Percentiles rank a stretch among this genome's conserved stretches.
Evolutionary conservation across 2,797 vertebrate genomes (phyloP).

Genomic region (Eupleurogrammus muticus): DNA sequence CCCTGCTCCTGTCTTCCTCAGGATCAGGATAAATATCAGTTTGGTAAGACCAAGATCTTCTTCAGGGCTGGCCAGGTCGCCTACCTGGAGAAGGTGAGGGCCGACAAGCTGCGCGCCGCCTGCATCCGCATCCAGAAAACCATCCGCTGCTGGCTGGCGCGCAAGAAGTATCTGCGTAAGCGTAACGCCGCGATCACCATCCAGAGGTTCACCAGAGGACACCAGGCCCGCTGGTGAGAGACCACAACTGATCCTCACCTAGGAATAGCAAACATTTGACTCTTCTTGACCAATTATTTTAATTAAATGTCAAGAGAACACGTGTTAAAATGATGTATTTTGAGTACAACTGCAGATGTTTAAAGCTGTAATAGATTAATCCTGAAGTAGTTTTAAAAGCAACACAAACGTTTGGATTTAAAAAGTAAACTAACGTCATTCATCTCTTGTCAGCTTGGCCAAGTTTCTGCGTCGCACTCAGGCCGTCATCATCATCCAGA

Average conservation of each 20-base stretch:
- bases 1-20: constrained; percentile 60
- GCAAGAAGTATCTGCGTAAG: constrained; percentile 95
- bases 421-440: no score
- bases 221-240: constrained; percentile 96
- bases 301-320: not conserved
- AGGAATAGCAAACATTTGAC: not conserved
- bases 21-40: constrained; percentile 99
- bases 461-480: constrained; percentile 92
- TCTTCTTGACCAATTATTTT: not conserved
- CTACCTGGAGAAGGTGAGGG: constrained; percentile 96
- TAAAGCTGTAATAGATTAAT: not conserved
- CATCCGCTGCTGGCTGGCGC: constrained; percentile 94
- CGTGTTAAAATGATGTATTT: not conserved
- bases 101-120: constrained; percentile 94
- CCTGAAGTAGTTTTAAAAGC: not conserved
- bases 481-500: constrained; percentile 92
- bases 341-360: not conserved
- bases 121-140: constrained; percentile 99
- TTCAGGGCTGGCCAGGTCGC: constrained; percentile 99
- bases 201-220: constrained; percentile 94
- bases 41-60: constrained; percentile 99
- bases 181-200: constrained; percentile 91
- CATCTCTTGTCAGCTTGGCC: constrained; percentile 83
- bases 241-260: not conserved
- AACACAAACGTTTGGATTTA: not conserved